A percentile compares a stretch with the other conserved stretches of the same genome.
These are phyloP conservation scores for Andrena hattorfiana DNA, from an alignment of 2,888 invertebrate species.

Conservation along the genomic window DNA sequence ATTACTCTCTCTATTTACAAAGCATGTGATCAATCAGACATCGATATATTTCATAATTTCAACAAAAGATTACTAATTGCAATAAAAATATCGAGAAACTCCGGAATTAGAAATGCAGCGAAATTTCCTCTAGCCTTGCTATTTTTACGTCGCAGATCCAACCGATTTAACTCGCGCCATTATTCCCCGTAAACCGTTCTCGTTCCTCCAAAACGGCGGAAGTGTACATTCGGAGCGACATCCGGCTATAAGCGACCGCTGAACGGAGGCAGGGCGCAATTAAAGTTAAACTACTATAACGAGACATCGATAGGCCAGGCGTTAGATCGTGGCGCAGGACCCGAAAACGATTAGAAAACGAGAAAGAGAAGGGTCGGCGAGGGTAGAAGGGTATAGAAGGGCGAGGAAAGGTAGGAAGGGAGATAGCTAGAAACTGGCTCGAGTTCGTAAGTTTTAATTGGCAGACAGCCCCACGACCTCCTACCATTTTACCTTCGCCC, in stretches of 20 bases:
- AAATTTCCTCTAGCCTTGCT: background rate
- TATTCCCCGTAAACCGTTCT: constrained; percentile 7
- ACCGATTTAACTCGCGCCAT: constrained; percentile 9
- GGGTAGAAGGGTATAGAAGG: background rate
- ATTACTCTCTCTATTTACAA: no score
- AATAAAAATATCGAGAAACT: background rate
- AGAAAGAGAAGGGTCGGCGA: constrained; percentile 26
- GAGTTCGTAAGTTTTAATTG: constrained; percentile 78
- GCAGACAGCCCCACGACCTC: constrained; percentile 67
- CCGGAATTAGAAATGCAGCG: background rate
- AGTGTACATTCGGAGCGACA: constrained; percentile 32
- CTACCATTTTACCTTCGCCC: constrained; percentile 45
- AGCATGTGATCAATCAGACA: no score
- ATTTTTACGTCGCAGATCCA: constrained; percentile 15
- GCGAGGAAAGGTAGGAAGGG: constrained; percentile 10
- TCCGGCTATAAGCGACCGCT: constrained; percentile 29
- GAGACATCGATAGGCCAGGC: constrained; percentile 65
- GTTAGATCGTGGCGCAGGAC: constrained; percentile 49
- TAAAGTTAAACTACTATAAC: constrained; percentile 72
- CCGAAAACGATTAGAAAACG: constrained; percentile 64
- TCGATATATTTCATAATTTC: no score
- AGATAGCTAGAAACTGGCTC: constrained; percentile 54
- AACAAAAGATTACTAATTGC: no score
- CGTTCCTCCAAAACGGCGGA: background rate
- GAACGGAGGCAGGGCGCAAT: constrained; percentile 50